Conservation (phyloP, 2,113 vertebrate genomes). For the Rhombomys opimus region DNA sequence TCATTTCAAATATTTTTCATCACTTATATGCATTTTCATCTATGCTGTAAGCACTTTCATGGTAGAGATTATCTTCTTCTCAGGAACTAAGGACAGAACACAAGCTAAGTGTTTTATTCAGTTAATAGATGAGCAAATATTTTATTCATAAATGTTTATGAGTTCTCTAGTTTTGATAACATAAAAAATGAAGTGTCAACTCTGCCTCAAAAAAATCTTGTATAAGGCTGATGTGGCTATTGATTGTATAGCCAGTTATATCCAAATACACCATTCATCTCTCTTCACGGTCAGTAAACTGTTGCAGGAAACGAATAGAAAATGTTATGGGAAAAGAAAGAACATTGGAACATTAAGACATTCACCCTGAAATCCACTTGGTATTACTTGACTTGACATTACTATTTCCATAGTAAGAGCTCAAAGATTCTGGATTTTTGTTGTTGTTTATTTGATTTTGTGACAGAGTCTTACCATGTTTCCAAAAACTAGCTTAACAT, state of each 20-base stretch:
- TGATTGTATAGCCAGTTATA: neutral
- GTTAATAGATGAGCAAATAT: conserved; percentile 4
- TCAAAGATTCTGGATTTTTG: neutral
- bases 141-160: neutral
- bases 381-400: neutral
- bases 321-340: neutral
- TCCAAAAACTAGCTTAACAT: neutral
- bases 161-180: conserved; percentile 2
- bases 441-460: neutral
- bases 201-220: neutral
- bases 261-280: neutral
- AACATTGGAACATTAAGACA: neutral
- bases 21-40: neutral
- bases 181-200: neutral
- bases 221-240: neutral
- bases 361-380: neutral
- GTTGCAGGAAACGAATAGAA: neutral
- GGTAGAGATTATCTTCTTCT: neutral
- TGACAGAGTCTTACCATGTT: neutral
- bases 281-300: neutral
- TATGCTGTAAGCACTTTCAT: neutral
- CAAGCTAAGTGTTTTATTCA: neutral
- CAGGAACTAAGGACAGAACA: neutral
- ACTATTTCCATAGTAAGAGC: neutral
- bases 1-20: conserved; percentile 3